Evolutionary conservation across 2,113 vertebrate species (phyloP).

Genomic region (Anguilla japonica): DNA sequence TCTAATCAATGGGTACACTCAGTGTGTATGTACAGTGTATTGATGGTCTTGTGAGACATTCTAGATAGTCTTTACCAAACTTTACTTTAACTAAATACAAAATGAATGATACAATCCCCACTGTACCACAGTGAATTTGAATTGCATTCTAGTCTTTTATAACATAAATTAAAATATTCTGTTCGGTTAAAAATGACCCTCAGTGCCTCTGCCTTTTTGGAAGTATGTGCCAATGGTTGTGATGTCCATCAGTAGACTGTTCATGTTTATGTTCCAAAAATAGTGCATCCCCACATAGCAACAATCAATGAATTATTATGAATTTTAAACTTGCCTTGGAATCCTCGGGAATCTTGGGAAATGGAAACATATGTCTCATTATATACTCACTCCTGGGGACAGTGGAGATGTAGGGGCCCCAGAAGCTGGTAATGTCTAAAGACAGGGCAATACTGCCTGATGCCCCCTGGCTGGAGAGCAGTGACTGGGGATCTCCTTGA

Average conservation of each 20-base stretch:
- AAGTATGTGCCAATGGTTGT: background rate
- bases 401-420: background rate
- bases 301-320: slow-evolving; percentile 1
- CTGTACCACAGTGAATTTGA: no score
- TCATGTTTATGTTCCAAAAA: slow-evolving; percentile 1
- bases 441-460: no score
- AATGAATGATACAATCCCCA: no score
- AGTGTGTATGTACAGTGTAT: no score
- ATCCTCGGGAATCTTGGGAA: background rate
- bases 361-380: background rate
- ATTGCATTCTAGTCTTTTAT: background rate
- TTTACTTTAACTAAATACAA: no score
- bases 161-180: background rate
- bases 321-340: background rate
- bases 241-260: background rate
- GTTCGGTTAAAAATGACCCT: background rate
- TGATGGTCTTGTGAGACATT: no score
- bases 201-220: background rate
- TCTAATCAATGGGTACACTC: no score
- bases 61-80: no score
- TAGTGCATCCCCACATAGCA: background rate
- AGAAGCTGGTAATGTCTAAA: no score
- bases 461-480: no score
- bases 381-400: background rate
- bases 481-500: no score